Evolutionary conservation across 2,113 vertebrate genomes (phyloP), one percentile per base, ranked within the genome.

Genomic region (Eleginops maclovinus): DNA sequence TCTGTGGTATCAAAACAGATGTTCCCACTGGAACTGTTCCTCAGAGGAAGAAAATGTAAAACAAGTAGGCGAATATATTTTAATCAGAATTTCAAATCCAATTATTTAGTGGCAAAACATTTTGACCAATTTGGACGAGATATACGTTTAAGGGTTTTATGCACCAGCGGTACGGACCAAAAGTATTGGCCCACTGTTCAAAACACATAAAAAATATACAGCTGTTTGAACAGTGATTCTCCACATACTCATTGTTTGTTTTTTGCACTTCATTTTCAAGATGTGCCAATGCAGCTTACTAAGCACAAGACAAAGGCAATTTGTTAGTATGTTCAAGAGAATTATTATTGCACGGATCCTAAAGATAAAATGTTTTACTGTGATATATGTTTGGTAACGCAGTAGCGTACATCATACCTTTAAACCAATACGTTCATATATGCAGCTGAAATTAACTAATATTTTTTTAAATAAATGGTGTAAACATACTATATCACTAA

Each of bases 1-100:
- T 82, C 77, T 51, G 81, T 68, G 46, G 46, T 56, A 71, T 79
- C 69, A 85, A 84, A 85, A 87, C 85, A 89, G 66, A 78, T 68
- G 69, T 60, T 59, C 53, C 31, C 4, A 61, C 9, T 28, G 55
- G 28, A 62, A 24, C 31, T 60, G 61, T 49, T 81, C 9, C 73
- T 28, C 47, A 31, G 59, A 73, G 49, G 12, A 61, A 60, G 50
- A 44, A 12, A 53, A 13, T 79, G 19, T 54, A 55, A 53, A 17
- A 19, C 50, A 16, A 19, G 1, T 7, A 13, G 26, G 44, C 11
- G 9, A 3, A 22, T 40, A 41, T 56, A 21, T 16, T 21, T 67
- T 12, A 67, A 26, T 78, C n/a, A 19, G 14, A 53, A 13, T 12
- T 19, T 21, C 10, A 13, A 67, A 10, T 53, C 6, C 10, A 40